Base-by-base conservation (phyloP, 2,888 invertebrate genomes). In the Limnephilus marmoratus region DNA sequence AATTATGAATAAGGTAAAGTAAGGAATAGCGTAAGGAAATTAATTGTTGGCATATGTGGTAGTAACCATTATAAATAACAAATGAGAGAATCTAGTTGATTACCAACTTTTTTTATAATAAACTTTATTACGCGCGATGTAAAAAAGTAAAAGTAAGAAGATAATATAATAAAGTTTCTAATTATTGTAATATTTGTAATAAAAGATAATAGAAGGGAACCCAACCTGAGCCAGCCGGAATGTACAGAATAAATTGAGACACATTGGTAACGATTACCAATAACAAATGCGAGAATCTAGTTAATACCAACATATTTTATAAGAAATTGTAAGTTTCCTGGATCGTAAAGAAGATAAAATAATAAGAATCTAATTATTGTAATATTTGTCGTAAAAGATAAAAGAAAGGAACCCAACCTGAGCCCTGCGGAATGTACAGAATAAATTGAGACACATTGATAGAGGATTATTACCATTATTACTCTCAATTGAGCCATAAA, bases 361-460 rank as follows among this genome's bases (percentile, higher is more conserved):
- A 18, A 15, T 31, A 31, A 15, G 1, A 24, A 68, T 24, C 5
- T 24, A 7, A 24, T 18, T 53, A 68, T 68, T 68, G n/a, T 68
- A 24, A 68, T 68, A 68, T 68, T 68, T 68, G 24, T 68, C 24
- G 68, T 7, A 24, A 24, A 68, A 68, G 68, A 68, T 24, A 68
- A 68, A 68, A 24, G 68, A 68, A 68, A 15, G 68, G 68, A 68
- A 24, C 68, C 68, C 68, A 68, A 68, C 68, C n/a, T 9, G 24
- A 24, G 68, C 68, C 68, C 68, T 68, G n/a, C 9, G 68, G 68
- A n/a, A 68, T 68, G 68, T 68, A 68, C 68, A 68, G 68, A 68
- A 68, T 68, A 68, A 68, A 68, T 68, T 68, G 68, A 68, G 68
- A 68, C 68, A n/a, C 68, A 68, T 68, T 68, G 68, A 68, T 68